Conservation (phyloP, 2,797 vertebrate species). For the Anisognathus igniventris region DNA sequence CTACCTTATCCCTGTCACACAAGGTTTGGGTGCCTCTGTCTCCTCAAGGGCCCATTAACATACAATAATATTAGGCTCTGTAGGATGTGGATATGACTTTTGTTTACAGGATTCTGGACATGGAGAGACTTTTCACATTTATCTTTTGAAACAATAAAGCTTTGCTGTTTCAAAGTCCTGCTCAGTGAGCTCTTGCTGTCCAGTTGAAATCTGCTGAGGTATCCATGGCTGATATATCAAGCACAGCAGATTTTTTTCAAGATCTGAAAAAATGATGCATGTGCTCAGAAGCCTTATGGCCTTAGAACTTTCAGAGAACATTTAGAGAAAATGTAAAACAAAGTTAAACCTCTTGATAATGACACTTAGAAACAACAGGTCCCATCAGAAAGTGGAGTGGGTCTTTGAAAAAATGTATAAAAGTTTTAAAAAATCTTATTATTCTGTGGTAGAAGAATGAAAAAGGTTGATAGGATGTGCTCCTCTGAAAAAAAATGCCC, state of each 20-base stretch:
- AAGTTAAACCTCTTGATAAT: neutral
- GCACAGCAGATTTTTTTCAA: neutral
- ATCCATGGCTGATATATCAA: neutral
- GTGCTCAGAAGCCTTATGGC: neutral
- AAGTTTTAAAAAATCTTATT: neutral
- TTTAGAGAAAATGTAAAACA: neutral
- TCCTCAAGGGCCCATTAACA: accelerated
- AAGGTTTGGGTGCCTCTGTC: neutral
- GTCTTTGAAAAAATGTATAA: neutral
- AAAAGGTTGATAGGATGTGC: neutral
- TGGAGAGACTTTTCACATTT: neutral
- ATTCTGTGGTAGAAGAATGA: neutral
- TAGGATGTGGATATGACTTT: neutral
- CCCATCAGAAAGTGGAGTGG: neutral
- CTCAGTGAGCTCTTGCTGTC: neutral
- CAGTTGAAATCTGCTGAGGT: neutral
- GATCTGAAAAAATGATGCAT: neutral
- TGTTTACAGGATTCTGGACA: neutral
- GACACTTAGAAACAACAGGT: neutral
- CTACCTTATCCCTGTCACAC: neutral
- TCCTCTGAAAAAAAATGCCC: neutral
- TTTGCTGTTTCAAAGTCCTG: neutral
- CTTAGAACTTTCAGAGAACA: neutral
- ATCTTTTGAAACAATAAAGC: neutral
- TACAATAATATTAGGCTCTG: neutral